Conservation (phyloP, 2,113 vertebrate species). For the Onychostruthus taczanowskii region DNA sequence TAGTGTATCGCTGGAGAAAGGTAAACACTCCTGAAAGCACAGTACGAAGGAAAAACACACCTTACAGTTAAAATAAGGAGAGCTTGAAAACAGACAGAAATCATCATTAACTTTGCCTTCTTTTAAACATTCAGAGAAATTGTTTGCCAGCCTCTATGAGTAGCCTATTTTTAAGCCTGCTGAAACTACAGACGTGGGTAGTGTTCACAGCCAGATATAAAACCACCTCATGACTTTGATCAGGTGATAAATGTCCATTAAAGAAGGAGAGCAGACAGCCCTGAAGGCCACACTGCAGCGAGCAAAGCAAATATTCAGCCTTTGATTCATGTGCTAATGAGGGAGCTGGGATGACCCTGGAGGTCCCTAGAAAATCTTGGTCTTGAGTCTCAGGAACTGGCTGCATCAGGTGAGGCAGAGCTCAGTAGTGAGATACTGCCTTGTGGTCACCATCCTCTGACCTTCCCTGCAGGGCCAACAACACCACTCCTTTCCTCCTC, state of each 20-base stretch:
- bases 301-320: neutral
- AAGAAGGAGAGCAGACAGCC: neutral
- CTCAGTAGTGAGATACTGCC: neutral
- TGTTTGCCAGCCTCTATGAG: neutral
- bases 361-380: neutral
- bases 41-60: neutral
- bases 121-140: neutral
- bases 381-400: neutral
- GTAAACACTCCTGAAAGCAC: neutral
- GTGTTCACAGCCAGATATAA: neutral
- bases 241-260: neutral
- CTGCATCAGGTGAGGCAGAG: neutral
- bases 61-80: neutral
- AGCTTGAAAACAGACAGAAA: neutral
- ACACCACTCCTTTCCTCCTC: neutral
- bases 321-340: neutral
- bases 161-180: neutral
- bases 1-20: rapidly evolving
- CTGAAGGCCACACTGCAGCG: neutral
- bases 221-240: neutral
- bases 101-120: neutral
- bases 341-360: neutral
- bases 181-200: neutral
- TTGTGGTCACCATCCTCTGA: neutral
- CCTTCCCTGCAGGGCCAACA: no score